Conservation (phyloP, 2,797 vertebrate genomes). For the Psittacula derbiana region DNA sequence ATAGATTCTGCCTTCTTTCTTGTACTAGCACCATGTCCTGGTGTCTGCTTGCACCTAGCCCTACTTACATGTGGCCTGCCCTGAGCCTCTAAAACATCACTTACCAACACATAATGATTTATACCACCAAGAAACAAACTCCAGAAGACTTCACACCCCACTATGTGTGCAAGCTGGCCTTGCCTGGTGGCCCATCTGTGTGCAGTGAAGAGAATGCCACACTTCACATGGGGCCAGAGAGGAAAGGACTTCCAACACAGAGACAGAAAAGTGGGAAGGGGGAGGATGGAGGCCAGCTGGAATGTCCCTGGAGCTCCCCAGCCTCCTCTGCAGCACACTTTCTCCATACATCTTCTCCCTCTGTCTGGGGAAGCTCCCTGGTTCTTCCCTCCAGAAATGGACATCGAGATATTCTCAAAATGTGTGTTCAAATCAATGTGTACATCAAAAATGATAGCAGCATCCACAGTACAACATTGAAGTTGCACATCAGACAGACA, state of each 20-base stretch:
- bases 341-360: not conserved
- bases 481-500: not conserved
- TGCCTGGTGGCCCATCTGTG: not conserved
- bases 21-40: not conserved
- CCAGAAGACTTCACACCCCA: too few species aligned
- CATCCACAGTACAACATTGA: not conserved
- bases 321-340: not conserved
- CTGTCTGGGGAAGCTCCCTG: not conserved
- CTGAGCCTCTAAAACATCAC: not conserved
- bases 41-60: not conserved
- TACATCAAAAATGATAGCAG: not conserved
- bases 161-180: not conserved
- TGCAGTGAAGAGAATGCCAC: not conserved
- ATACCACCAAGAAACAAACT: not conserved
- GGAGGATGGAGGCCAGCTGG: not conserved
- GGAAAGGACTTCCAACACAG: not conserved
- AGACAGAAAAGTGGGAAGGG: not conserved
- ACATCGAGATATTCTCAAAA: not conserved
- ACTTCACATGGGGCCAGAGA: not conserved
- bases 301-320: not conserved
- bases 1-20: not conserved
- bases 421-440: accelerated
- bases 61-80: accelerated
- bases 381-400: not conserved
- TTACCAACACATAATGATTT: not conserved